Percentiles rank a stretch among this genome's conserved stretches.
Evolutionary conservation across 2,888 invertebrate species (phyloP).

Genomic region (Acanthoscelides obtectus): DNA sequence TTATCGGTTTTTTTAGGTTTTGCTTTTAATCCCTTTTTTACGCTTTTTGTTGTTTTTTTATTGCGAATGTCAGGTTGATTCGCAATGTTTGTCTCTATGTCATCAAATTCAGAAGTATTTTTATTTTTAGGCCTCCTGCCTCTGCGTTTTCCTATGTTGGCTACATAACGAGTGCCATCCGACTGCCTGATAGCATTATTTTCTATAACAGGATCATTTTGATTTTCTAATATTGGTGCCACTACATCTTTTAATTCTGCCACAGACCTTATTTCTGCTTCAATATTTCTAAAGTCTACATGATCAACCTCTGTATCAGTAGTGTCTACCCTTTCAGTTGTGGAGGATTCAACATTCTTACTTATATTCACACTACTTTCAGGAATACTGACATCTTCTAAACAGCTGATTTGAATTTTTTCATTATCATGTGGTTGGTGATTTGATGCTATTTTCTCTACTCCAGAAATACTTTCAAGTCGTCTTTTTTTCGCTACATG

Average conservation of each 20-base stretch:
- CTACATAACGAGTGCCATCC: not conserved
- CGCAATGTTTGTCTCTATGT: not conserved
- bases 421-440: not conserved
- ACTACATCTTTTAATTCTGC: not conserved
- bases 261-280: not conserved
- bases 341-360: not conserved
- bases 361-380: not conserved
- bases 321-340: not conserved
- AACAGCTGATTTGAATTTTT: not conserved
- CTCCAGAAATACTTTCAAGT: slow-evolving; percentile 8
- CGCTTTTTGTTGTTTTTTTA: not conserved
- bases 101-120: not conserved
- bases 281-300: not conserved
- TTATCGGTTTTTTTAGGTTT: not conserved
- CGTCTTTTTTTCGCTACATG: slow-evolving; percentile 36
- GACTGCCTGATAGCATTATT: not conserved
- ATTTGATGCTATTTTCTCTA: not conserved
- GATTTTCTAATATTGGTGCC: not conserved
- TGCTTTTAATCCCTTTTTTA: not conserved
- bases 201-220: not conserved
- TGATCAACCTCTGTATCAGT: not conserved
- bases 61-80: not conserved
- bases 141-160: not conserved
- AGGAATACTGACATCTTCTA: not conserved
- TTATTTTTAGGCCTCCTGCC: not conserved